These are phyloP conservation scores for Homalodisca vitripennis DNA, from an alignment of 1,140 invertebrate species.

Conservation along the genomic window DNA sequence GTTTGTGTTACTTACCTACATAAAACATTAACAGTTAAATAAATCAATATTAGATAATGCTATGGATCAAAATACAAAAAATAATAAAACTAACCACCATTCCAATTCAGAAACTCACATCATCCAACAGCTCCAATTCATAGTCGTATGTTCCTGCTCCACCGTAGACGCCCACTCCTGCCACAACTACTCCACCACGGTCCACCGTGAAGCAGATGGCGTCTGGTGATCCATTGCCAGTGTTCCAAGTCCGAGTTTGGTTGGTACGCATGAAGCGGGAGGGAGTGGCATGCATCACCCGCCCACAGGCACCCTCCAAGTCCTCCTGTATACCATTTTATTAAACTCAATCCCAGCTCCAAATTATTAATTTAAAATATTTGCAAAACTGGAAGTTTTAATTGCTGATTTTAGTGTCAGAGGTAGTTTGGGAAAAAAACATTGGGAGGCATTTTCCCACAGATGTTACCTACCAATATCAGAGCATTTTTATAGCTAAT, in stretches of 20 bases:
- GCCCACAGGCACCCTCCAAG: slow-evolving; percentile 58
- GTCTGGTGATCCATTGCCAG: slow-evolving; percentile 94
- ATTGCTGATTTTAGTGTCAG: too few relatives aligned
- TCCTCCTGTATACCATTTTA: too few relatives aligned
- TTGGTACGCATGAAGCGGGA: slow-evolving; percentile 89
- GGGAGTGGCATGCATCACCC: slow-evolving; percentile 79
- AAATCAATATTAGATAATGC: background rate
- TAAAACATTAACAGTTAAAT: slow-evolving; percentile 22
- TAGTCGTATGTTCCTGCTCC: slow-evolving; percentile 86
- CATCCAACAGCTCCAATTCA: slow-evolving; percentile 88
- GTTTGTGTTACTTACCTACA: slow-evolving; percentile 50
- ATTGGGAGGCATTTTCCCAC: too few relatives aligned
- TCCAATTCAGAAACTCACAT: slow-evolving; percentile 54
- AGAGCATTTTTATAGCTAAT: too few relatives aligned
- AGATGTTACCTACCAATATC: too few relatives aligned
- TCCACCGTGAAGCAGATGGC: slow-evolving; percentile 96
- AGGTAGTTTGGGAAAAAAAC: too few relatives aligned
- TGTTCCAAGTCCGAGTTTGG: slow-evolving; percentile 91
- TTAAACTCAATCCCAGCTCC: too few relatives aligned
- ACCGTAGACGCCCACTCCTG: slow-evolving; percentile 87
- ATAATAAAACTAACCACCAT: too few relatives aligned
- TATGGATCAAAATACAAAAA: too few relatives aligned
- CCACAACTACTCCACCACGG: slow-evolving; percentile 81
- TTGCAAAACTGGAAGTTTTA: too few relatives aligned
- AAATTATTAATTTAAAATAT: too few relatives aligned